These are phyloP conservation scores for Colossoma macropomum DNA, from an alignment of 2,113 vertebrate genomes.

Conservation along the genomic window DNA sequence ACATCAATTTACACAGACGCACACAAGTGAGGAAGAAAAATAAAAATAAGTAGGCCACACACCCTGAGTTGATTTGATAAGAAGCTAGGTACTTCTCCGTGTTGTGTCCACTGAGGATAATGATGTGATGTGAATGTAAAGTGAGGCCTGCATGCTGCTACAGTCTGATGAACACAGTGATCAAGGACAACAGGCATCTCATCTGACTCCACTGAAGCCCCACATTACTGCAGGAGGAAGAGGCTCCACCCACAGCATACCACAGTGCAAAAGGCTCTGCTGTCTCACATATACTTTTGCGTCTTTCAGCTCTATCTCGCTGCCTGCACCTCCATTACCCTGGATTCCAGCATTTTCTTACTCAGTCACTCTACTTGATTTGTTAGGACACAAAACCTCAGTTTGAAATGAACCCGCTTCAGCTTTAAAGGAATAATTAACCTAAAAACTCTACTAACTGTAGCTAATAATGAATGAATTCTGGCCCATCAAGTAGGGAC, in stretches of 20 bases:
- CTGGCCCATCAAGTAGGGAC: neutral
- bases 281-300: conserved; percentile 9
- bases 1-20: conserved; percentile 4
- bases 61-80: conserved; percentile 40
- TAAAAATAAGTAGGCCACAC: neutral
- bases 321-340: neutral
- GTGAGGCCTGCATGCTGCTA: conserved; percentile 20
- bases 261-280: conserved; percentile 43
- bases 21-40: neutral
- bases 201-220: conserved; percentile 73
- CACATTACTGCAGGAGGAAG: conserved; percentile 73
- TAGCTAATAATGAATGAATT: neutral
- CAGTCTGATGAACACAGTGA: conserved; percentile 46
- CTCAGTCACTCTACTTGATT: neutral
- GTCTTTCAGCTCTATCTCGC: neutral
- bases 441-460: neutral
- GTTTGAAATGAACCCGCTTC: neutral
- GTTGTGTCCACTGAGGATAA: conserved; percentile 35
- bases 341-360: neutral
- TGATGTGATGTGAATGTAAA: conserved; percentile 47
- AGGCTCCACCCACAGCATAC: conserved; percentile 71
- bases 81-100: conserved; percentile 34
- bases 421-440: neutral
- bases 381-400: neutral
- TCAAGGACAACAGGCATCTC: conserved; percentile 63